A percentile compares a stretch with the other conserved stretches of the same genome.
These are phyloP conservation scores for Paramisgurnus dabryanus DNA, from an alignment of 2,113 vertebrate genomes.

Conservation along the genomic window DNA sequence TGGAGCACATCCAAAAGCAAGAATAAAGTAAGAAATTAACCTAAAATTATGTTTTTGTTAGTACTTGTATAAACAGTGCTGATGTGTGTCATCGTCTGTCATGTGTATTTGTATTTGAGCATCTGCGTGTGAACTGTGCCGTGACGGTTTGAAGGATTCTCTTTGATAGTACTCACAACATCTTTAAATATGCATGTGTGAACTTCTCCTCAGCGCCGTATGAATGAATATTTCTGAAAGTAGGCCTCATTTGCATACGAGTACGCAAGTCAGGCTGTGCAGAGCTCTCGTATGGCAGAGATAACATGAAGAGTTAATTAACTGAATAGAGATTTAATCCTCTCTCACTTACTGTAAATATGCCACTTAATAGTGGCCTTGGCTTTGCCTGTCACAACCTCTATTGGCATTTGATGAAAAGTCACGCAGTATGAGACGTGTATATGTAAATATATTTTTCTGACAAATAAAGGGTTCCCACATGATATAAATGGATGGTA, in stretches of 20 bases:
- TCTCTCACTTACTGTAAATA: constrained; percentile 4
- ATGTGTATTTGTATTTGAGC: neutral
- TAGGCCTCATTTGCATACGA: constrained; percentile 51
- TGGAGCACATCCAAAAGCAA: too few relatives aligned
- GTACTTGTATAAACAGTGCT: too few relatives aligned
- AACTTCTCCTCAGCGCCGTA: constrained; percentile 21
- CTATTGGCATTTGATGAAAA: neutral
- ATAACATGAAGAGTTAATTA: constrained; percentile 45
- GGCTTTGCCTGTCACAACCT: neutral
- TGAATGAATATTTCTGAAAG: constrained; percentile 49
- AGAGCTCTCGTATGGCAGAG: constrained; percentile 17
- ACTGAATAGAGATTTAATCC: constrained; percentile 21
- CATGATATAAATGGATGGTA: too few relatives aligned
- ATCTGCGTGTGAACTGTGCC: constrained; percentile 7
- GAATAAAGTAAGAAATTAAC: too few relatives aligned
- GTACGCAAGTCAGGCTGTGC: constrained; percentile 20
- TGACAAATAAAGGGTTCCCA: too few relatives aligned
- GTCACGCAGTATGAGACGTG: neutral
- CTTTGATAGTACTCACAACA: constrained; percentile 17
- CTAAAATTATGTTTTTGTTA: too few relatives aligned
- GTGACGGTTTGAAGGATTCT: constrained; percentile 30
- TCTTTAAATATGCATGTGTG: constrained; percentile 3
- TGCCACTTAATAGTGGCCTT: neutral
- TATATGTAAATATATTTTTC: too few relatives aligned
- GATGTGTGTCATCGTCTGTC: too few relatives aligned